Conservation (phyloP, 2,888 invertebrate species). For the Ochropleura plecta region DNA sequence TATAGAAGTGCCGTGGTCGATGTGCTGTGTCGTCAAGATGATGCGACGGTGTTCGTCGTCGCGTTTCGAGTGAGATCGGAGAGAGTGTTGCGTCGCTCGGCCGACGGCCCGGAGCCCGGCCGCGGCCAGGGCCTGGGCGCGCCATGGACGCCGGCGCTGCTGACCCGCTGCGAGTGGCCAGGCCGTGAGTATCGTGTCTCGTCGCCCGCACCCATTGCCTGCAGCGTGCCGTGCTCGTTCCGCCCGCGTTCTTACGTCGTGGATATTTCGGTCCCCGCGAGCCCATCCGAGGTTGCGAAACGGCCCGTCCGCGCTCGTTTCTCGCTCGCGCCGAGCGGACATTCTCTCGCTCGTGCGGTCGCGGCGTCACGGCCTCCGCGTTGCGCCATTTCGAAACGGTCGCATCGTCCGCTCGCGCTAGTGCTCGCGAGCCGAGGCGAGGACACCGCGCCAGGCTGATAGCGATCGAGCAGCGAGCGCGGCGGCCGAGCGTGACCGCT, state of each 20-base stretch:
- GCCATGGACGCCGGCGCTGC: constrained; percentile 89
- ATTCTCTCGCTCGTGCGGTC: constrained; percentile 88
- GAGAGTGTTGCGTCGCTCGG: constrained; percentile 89
- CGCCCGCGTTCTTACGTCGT: constrained; percentile 80
- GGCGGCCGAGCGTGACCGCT: constrained; percentile 88
- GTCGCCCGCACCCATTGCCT: constrained; percentile 66
- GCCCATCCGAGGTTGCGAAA: constrained; percentile 88
- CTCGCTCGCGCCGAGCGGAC: constrained; percentile 85
- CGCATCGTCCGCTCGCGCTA: constrained; percentile 81
- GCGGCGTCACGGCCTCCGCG: constrained; percentile 89
- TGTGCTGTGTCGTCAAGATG: constrained; percentile 89
- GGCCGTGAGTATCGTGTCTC: constrained; percentile 88
- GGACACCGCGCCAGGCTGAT: constrained; percentile 83
- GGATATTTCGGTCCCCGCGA: constrained; percentile 87
- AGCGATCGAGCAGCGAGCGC: constrained; percentile 82
- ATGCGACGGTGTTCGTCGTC: constrained; percentile 88
- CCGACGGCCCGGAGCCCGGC: constrained; percentile 89
- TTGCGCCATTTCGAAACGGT: constrained; percentile 88
- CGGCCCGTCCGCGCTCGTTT: constrained; percentile 83
- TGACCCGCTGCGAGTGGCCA: constrained; percentile 88
- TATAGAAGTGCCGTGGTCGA: constrained; percentile 86
- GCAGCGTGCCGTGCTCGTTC: constrained; percentile 74
- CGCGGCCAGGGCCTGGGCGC: constrained; percentile 89
- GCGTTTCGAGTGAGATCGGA: constrained; percentile 89
- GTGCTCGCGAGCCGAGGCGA: constrained; percentile 75